A percentile compares a stretch with the other conserved stretches of the same genome.
Conservation (phyloP, 2,797 vertebrate species). For the Capromys pilorides region DNA sequence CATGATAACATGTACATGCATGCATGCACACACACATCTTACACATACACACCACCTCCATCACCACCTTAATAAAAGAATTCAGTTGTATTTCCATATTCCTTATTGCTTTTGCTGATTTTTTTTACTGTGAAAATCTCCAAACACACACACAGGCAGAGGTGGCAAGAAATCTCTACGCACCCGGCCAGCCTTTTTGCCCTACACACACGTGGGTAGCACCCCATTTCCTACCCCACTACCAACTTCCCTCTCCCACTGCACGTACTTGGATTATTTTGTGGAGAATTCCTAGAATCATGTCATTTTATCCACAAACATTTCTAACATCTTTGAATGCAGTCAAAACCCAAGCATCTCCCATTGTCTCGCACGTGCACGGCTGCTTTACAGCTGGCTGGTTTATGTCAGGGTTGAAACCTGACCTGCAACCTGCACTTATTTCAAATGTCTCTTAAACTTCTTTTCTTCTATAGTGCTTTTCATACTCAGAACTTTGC, state of each 20-base stretch:
- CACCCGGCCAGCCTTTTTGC: background rate
- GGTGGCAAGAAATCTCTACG: background rate
- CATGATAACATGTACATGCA: background rate
- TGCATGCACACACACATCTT: background rate
- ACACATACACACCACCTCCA: background rate
- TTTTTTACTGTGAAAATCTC: background rate
- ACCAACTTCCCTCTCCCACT: background rate
- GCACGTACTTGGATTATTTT: background rate
- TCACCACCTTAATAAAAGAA: background rate
- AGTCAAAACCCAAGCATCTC: background rate
- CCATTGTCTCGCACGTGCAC: background rate
- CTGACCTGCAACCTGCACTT: background rate
- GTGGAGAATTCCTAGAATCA: background rate
- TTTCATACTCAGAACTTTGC: background rate
- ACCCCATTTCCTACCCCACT: background rate
- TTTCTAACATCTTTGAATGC: background rate
- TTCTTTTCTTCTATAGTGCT: background rate
- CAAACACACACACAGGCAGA: background rate
- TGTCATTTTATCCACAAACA: conserved; percentile 3
- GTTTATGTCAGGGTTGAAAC: background rate
- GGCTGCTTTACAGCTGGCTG: background rate
- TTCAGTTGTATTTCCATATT: background rate
- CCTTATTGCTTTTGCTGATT: background rate
- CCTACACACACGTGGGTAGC: fast-evolving
- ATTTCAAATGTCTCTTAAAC: conserved; percentile 12